phyloP scores from a whole-genome alignment of 2,113 vertebrate genomes.

The Lynx canadensis region DNA sequence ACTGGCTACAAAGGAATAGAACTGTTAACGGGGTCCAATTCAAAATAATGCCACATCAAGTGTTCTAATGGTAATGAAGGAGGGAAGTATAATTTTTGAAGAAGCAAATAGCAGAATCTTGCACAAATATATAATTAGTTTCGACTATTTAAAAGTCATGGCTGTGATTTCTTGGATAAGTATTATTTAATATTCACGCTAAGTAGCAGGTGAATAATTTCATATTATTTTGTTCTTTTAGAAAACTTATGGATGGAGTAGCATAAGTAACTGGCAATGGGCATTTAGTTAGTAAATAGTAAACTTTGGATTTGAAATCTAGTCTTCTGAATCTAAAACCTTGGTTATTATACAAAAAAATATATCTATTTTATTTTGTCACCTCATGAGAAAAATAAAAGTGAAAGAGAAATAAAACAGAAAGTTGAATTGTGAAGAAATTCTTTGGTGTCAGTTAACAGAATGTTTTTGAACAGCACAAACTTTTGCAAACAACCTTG shows the following conservation, averaged over 20 bases:
- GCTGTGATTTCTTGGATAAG: not conserved
- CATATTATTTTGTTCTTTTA: not conserved
- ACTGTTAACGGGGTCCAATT: not conserved
- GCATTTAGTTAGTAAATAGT: not conserved
- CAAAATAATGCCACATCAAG: not conserved
- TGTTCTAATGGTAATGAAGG: not conserved
- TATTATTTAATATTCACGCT: not conserved
- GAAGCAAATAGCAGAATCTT: not conserved
- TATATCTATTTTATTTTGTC: not conserved
- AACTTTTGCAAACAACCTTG: constrained; percentile 42
- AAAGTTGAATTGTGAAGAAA: not conserved
- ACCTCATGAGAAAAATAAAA: not conserved
- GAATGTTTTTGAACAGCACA: not conserved
- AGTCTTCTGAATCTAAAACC: not conserved
- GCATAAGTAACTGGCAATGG: not conserved
- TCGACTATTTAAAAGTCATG: not conserved
- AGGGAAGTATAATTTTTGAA: not conserved
- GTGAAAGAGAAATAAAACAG: not conserved
- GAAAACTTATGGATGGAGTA: not conserved
- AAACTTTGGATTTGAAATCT: not conserved
- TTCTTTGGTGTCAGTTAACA: not conserved
- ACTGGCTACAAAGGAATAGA: not conserved
- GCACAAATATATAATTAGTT: not conserved
- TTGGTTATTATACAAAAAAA: not conserved
- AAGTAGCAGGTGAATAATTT: not conserved